phyloP scores from a whole-genome alignment of 2,113 vertebrate genomes.

The Chaetops frenatus region DNA sequence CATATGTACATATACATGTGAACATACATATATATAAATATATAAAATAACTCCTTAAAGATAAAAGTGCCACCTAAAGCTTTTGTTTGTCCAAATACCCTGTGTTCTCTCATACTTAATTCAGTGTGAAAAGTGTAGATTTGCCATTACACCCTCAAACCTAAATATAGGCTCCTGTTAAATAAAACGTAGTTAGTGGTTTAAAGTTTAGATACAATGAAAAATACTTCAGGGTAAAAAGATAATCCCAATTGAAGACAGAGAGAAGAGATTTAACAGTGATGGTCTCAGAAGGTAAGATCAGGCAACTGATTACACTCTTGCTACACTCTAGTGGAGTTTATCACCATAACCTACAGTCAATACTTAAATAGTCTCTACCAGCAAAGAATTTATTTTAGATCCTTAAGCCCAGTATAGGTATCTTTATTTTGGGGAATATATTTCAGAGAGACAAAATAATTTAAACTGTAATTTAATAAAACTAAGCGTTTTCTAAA shows the following conservation, averaged over 20 bases:
- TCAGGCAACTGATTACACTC: background rate
- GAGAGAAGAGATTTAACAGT: background rate
- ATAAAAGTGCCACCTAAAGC: background rate
- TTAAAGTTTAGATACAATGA: background rate
- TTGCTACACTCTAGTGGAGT: background rate
- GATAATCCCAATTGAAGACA: background rate
- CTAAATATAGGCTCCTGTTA: background rate
- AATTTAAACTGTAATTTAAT: background rate
- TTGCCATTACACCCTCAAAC: background rate
- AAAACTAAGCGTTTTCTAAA: background rate
- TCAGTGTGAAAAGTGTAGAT: rapidly evolving
- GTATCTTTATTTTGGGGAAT: background rate
- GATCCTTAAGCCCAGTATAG: background rate
- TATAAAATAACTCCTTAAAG: background rate
- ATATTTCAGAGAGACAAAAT: background rate
- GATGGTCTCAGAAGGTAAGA: background rate
- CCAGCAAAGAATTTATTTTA: background rate
- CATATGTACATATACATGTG: no score
- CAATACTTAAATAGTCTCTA: background rate
- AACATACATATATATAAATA: background rate
- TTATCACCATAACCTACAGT: background rate
- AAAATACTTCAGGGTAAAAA: background rate
- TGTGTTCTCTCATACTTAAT: background rate
- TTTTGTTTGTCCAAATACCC: background rate
- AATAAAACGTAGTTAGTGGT: background rate